Percentiles rank a stretch among this genome's conserved stretches.
Evolutionary conservation across 2,888 invertebrate species (phyloP).

Genomic region (Hydriomena furcata): DNA sequence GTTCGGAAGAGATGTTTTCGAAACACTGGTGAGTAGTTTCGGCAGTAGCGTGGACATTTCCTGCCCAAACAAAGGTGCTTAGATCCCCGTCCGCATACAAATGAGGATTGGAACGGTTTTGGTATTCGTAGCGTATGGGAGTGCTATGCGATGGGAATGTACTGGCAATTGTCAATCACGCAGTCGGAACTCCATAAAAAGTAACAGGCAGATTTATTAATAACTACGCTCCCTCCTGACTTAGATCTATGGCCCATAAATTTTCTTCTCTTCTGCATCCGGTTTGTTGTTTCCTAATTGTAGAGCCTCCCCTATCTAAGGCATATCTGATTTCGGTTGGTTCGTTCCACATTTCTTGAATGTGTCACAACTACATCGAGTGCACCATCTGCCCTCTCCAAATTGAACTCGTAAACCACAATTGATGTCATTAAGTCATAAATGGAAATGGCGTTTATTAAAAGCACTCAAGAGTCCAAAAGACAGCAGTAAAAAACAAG

Average conservation of each 20-base stretch:
- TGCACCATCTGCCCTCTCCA: slow-evolving; percentile 29
- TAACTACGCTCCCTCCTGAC: slow-evolving; percentile 20
- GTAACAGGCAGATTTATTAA: slow-evolving; percentile 47
- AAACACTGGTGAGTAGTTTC: slow-evolving; percentile 66
- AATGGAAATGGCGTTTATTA: slow-evolving; percentile 22
- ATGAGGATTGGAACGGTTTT: slow-evolving; percentile 58
- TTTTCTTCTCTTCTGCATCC: slow-evolving; percentile 25
- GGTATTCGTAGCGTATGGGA: slow-evolving; percentile 62
- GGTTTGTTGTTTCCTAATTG: slow-evolving; percentile 23
- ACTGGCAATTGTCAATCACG: slow-evolving; percentile 74
- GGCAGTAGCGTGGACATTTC: slow-evolving; percentile 73
- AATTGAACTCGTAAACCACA: slow-evolving; percentile 34
- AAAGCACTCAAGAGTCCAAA: slow-evolving; percentile 17
- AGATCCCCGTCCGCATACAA: slow-evolving; percentile 69
- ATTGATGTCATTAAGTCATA: slow-evolving; percentile 27
- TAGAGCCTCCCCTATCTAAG: slow-evolving; percentile 27
- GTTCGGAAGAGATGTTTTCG: slow-evolving; percentile 59
- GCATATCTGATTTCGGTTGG: slow-evolving; percentile 28
- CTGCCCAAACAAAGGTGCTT: slow-evolving; percentile 80
- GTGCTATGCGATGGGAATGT: slow-evolving; percentile 67
- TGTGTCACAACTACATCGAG: slow-evolving; percentile 23
- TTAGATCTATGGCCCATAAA: slow-evolving; percentile 21
- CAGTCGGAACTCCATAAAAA: slow-evolving; percentile 70
- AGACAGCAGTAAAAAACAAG: slow-evolving; percentile 14
- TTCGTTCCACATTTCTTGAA: slow-evolving; percentile 13